Conservation (phyloP, 2,888 invertebrate genomes). For the Melitaea athalia region DNA sequence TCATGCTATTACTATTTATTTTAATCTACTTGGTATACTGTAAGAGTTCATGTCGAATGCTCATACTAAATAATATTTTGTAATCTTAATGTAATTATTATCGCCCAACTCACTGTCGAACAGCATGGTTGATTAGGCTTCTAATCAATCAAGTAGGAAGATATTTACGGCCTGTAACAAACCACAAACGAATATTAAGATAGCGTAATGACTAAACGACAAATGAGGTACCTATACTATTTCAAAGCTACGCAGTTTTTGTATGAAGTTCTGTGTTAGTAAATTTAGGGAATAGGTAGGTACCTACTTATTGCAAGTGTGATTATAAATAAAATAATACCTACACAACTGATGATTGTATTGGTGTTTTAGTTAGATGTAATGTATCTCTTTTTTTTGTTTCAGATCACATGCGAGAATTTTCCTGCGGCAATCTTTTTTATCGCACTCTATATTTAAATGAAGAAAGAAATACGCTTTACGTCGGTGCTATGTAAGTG, state of each 20-base stretch:
- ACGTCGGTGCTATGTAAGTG: slow-evolving; percentile 86
- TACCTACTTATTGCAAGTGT: too few species aligned
- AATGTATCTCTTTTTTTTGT: slow-evolving; percentile 47
- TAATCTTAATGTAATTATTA: background rate
- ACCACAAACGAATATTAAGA: background rate
- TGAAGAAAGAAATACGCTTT: slow-evolving; percentile 82
- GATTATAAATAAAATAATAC: too few species aligned
- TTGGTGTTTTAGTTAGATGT: too few species aligned
- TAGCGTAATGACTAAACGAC: background rate
- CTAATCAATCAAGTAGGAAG: background rate
- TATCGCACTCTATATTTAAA: slow-evolving; percentile 84
- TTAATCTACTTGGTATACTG: background rate
- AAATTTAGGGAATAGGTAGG: too few species aligned
- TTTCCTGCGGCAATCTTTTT: slow-evolving; percentile 83
- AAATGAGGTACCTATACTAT: background rate
- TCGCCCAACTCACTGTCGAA: background rate
- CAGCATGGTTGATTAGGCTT: background rate
- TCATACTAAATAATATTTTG: background rate
- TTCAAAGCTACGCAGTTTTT: too few species aligned
- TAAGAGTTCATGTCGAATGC: background rate
- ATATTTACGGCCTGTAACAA: background rate
- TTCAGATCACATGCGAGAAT: slow-evolving; percentile 84
- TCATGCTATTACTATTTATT: background rate
- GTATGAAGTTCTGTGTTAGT: too few species aligned
- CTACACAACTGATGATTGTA: too few species aligned